Percentiles rank a stretch among this genome's conserved stretches.
Evolutionary conservation across 2,113 vertebrate species (phyloP).

Genomic region (Epinephelus cyanopodus): DNA sequence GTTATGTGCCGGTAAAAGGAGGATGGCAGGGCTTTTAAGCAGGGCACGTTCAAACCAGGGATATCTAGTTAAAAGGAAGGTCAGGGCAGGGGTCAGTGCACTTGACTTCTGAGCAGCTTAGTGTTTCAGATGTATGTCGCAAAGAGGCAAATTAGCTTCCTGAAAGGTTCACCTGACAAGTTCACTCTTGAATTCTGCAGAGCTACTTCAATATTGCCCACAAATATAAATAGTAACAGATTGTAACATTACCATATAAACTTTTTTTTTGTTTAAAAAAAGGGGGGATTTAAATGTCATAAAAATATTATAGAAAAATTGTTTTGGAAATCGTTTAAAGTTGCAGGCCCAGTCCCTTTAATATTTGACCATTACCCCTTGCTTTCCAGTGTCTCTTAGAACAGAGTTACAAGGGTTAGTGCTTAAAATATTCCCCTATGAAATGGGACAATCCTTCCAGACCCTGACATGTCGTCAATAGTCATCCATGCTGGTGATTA

Average conservation of each 20-base stretch:
- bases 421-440: too few species aligned
- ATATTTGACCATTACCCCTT: too few species aligned
- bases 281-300: neutral
- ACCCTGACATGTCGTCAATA: too few species aligned
- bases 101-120: constrained; percentile 38
- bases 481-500: too few species aligned
- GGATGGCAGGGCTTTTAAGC: neutral
- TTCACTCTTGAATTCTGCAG: constrained; percentile 1
- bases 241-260: too few species aligned
- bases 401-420: too few species aligned
- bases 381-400: too few species aligned
- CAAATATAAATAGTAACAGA: neutral
- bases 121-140: constrained; percentile 13
- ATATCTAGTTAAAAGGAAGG: constrained; percentile 42
- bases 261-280: neutral
- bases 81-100: constrained; percentile 4
- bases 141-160: neutral
- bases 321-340: neutral
- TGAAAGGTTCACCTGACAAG: constrained; percentile 2
- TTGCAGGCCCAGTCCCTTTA: too few species aligned
- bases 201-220: neutral
- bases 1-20: constrained; percentile 4
- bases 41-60: neutral
- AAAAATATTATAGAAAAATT: neutral
- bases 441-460: too few species aligned